Percentiles rank a stretch among this genome's conserved stretches.
Conservation (phyloP, 2,113 vertebrate genomes). For the Microcebus griseorufus region DNA sequence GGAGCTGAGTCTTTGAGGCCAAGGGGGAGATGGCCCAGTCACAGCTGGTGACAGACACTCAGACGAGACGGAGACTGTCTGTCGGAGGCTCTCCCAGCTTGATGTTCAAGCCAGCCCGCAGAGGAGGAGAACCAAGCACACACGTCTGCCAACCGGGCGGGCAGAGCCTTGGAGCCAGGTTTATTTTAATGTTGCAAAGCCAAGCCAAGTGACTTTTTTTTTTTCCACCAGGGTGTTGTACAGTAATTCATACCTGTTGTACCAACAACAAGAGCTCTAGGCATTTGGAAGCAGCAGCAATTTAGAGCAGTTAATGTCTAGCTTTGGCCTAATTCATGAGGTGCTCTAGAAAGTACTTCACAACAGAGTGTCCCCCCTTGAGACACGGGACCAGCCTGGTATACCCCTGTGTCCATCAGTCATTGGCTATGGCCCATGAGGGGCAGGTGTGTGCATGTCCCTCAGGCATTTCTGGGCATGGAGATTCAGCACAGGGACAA, state of each 20-base stretch:
- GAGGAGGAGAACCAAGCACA: background rate
- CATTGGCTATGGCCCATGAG: background rate
- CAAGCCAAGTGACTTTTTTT: slow-evolving; percentile 43
- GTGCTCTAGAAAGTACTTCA: background rate
- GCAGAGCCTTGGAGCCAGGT: background rate
- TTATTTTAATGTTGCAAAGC: slow-evolving; percentile 60
- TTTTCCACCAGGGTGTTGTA: background rate
- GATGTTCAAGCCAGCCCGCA: background rate
- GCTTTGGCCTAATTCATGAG: background rate
- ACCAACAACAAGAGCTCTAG: background rate
- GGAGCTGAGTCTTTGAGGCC: background rate
- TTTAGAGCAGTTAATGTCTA: background rate
- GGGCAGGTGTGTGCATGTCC: background rate
- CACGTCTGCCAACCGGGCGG: background rate
- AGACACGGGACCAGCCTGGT: background rate
- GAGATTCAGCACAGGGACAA: background rate
- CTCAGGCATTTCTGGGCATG: background rate
- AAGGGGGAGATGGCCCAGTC: background rate
- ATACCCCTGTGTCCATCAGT: background rate
- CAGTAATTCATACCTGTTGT: slow-evolving; percentile 22
- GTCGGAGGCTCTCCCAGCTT: background rate
- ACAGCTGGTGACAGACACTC: background rate
- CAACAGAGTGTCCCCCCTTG: background rate
- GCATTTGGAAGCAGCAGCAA: background rate
- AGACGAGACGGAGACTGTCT: background rate